A percentile compares a stretch with the other conserved stretches of the same genome.
phyloP scores from a whole-genome alignment of 2,797 vertebrate genomes.

The Spinibarbus caldwelli region DNA sequence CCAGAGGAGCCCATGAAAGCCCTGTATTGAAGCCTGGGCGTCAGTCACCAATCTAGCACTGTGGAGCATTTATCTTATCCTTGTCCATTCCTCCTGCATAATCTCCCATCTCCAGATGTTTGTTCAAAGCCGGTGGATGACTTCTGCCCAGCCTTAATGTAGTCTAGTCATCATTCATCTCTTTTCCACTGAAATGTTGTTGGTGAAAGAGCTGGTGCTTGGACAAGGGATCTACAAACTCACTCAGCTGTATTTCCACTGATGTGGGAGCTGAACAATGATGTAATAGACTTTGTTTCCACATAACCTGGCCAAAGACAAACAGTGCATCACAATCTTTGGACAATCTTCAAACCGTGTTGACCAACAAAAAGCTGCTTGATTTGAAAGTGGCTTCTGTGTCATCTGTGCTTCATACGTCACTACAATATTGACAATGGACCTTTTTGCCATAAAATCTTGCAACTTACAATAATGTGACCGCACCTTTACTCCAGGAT shows the following conservation, averaged over 20 bases:
- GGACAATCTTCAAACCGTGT: neutral
- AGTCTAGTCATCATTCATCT: neutral
- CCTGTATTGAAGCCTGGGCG: constrained; percentile 59
- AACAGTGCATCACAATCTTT: neutral
- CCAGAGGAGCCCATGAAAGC: constrained; percentile 45
- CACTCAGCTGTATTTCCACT: neutral
- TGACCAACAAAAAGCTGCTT: neutral
- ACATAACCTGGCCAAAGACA: neutral
- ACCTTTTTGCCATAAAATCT: neutral
- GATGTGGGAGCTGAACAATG: neutral
- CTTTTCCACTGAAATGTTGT: neutral
- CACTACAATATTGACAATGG: neutral
- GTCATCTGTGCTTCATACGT: neutral
- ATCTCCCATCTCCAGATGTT: constrained; percentile 58
- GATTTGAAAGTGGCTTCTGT: neutral
- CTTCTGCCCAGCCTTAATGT: neutral
- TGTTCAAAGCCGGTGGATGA: constrained; percentile 26
- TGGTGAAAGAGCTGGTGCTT: neutral
- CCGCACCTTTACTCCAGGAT: neutral
- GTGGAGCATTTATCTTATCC: constrained; percentile 38
- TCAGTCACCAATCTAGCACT: constrained; percentile 27
- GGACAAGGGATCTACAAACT: neutral
- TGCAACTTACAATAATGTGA: neutral
- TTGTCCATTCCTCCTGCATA: constrained; percentile 46
- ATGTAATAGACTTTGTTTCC: neutral